Percentiles rank a stretch among this genome's conserved stretches.
phyloP scores from a whole-genome alignment of 92 coral and sea anemone genomes.

The Meandrina meandrites region DNA sequence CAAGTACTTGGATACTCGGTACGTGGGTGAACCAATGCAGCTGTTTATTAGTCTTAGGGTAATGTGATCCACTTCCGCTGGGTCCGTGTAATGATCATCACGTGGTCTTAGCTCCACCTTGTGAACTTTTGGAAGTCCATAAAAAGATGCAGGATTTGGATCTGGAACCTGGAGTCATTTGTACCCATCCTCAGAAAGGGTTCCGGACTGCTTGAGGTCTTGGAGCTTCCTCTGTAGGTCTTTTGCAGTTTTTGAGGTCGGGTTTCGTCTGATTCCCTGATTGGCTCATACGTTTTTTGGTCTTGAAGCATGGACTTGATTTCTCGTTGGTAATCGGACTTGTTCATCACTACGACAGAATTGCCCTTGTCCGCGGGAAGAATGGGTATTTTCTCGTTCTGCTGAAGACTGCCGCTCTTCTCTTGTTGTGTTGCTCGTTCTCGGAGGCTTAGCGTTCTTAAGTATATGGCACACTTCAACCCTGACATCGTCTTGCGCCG shows the following conservation, averaged over 20 bases:
- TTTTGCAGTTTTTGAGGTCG: neutral
- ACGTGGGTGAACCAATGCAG: neutral
- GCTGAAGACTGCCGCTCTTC: neutral
- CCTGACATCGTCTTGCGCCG: neutral
- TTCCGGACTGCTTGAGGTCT: neutral
- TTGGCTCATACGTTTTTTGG: neutral
- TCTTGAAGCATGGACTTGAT: neutral
- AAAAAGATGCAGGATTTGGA: neutral
- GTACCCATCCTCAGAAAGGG: too few relatives aligned
- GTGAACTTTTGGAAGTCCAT: neutral
- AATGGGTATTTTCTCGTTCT: neutral
- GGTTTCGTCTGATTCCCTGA: neutral
- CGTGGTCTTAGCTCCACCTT: neutral
- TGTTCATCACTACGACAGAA: slow-evolving; percentile 22
- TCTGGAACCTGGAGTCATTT: neutral
- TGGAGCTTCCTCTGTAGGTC: neutral
- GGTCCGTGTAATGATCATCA: neutral
- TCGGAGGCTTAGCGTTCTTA: neutral
- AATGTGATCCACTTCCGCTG: neutral
- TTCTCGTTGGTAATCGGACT: neutral
- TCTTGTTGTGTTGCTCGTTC: neutral
- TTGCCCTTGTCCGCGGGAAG: slow-evolving; percentile 28
- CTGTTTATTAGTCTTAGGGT: neutral
- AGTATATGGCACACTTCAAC: slow-evolving; percentile 1
- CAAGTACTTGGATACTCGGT: neutral